These are phyloP conservation scores for Haliclona indistincta DNA, from an alignment of 37 sponge, comb jelly and placozoan species.

Conservation along the genomic window DNA sequence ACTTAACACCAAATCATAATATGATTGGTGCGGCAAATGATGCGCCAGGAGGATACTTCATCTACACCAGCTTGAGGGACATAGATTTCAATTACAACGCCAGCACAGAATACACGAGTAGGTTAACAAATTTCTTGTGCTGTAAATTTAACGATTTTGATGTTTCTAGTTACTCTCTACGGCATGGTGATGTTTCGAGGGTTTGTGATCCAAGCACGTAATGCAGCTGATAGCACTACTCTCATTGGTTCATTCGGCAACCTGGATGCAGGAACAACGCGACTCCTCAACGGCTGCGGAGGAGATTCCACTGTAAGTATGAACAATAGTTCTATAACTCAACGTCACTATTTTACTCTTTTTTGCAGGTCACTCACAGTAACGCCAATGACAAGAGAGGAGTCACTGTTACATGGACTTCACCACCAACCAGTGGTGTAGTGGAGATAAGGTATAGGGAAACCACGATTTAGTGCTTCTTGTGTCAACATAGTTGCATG, in stretches of 20 bases:
- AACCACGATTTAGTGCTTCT: no score
- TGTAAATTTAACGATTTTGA: neutral
- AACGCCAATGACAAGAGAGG: neutral
- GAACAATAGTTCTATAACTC: no score
- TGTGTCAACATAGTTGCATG: no score
- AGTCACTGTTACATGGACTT: neutral
- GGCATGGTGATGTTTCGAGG: neutral
- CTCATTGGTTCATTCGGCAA: neutral
- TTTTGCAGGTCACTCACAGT: neutral
- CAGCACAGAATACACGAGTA: neutral
- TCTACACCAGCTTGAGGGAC: neutral
- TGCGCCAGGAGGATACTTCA: constrained; percentile 3
- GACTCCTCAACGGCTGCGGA: neutral
- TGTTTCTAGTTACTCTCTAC: neutral
- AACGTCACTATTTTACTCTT: neutral
- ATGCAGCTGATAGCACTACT: neutral
- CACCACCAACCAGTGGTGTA: no score
- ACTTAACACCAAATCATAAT: neutral
- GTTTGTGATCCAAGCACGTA: neutral
- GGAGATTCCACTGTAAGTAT: neutral
- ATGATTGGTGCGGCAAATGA: neutral
- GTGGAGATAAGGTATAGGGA: no score
- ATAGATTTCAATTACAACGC: neutral
- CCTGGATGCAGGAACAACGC: no score
- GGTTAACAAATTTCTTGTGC: no score